These are phyloP conservation scores for Onychorhynchus coronatus DNA, from an alignment of 2,113 vertebrate genomes.

Conservation along the genomic window DNA sequence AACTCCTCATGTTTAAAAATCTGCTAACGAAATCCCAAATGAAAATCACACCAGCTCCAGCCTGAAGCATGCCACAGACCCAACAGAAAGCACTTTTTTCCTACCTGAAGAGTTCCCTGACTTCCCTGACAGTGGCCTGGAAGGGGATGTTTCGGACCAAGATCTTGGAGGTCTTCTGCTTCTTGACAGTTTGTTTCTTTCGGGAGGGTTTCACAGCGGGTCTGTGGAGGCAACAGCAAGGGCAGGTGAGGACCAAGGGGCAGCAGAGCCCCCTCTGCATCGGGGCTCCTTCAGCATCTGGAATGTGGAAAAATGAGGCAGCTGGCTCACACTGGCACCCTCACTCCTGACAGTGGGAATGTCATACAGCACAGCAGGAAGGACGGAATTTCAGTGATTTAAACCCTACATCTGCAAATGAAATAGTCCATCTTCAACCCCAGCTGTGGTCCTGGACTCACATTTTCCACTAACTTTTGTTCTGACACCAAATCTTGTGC, in stretches of 20 bases:
- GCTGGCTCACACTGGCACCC: accelerated
- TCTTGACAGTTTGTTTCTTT: constrained; percentile 83
- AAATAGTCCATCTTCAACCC: too few species aligned
- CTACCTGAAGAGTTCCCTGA: constrained; percentile 95
- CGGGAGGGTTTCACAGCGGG: constrained; percentile 60
- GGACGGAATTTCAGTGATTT: background rate
- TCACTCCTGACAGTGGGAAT: background rate
- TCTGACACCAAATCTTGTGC: background rate
- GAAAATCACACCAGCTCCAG: background rate
- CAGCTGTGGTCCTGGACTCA: accelerated
- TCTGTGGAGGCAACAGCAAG: constrained; percentile 48
- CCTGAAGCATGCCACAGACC: accelerated
- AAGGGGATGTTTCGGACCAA: constrained; percentile 95
- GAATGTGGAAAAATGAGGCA: background rate
- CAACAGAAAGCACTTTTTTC: background rate
- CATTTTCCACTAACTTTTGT: background rate
- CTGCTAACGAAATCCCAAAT: accelerated
- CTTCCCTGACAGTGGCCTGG: constrained; percentile 86
- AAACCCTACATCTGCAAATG: background rate
- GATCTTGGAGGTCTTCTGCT: constrained; percentile 92
- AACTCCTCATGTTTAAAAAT: background rate
- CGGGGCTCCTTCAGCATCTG: background rate
- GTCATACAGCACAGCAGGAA: background rate
- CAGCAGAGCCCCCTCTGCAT: background rate
- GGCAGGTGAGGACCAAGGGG: accelerated